Percentiles rank a stretch among this genome's conserved stretches.
phyloP scores from a whole-genome alignment of 2,113 vertebrate species.

The Pontoporia blainvillei region DNA sequence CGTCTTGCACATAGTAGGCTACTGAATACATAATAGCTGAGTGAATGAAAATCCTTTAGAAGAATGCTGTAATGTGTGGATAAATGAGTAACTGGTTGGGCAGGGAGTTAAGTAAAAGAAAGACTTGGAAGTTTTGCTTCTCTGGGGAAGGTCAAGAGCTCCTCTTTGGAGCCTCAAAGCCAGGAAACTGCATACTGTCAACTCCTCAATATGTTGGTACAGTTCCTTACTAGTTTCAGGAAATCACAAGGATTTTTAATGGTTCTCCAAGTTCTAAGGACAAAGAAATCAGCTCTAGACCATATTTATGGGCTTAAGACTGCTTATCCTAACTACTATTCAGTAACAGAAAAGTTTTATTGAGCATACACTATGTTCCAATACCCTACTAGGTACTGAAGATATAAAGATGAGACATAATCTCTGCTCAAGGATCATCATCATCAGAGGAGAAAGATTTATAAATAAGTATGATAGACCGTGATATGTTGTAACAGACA shows the following conservation, averaged over 20 bases:
- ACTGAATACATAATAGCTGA: neutral
- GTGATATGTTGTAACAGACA: neutral
- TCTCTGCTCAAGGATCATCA: neutral
- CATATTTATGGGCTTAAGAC: neutral
- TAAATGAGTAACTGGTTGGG: neutral
- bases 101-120: neutral
- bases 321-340: neutral
- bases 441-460: neutral
- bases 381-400: neutral
- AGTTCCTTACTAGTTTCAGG: neutral
- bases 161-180: neutral
- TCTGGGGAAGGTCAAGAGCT: neutral
- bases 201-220: neutral
- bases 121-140: neutral
- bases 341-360: neutral
- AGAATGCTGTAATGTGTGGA: neutral
- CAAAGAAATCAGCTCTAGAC: neutral
- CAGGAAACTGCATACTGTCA: neutral
- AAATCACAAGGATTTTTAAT: neutral
- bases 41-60: neutral
- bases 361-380: neutral
- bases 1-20: neutral
- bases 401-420: neutral
- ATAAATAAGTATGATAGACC: neutral
- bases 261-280: neutral